Base-by-base conservation (phyloP, 1,140 invertebrate genomes). In the Eriosoma lanigerum region DNA sequence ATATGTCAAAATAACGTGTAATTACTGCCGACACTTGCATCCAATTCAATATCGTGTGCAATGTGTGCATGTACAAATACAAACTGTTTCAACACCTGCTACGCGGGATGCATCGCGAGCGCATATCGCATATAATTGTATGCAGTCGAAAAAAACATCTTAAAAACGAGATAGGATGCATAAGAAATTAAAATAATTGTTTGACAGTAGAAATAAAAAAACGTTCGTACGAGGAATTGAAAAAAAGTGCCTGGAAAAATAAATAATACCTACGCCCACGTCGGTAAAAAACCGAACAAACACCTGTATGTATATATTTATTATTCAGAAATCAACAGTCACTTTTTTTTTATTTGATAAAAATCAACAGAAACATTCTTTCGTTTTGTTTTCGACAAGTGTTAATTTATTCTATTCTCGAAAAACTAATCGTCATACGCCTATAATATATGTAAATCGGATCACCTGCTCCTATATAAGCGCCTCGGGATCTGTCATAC, bases 321-420 rank as follows among this genome's bases (percentile, higher is more conserved):
- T 13, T 13, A 3, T 58, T n/a, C 46, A 21, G 17, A 72, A 72
- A 72, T 72, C 68, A 72, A 72, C 68, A 52, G 24, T 72, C 68
- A 26, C 48, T 29, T 17, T 72, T 52, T n/a, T 29, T 52, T 50
- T 48, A 70, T 50, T 70, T 46, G 68, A 72, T 72, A 72, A 50
- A 72, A 72, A 72, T 72, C 68, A 72, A 72, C 68, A 50, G 15
- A 68, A 68, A 68, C 66, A 24, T 48, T 48, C 21, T 68, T 46
- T 68, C 66, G 66, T 68, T 72, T 72, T 50, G 46, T 72, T 72
- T 72, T 72, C 68, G 68, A 72, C 68, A 72, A 72, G 68, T 52
- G 68, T 72, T 72, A 72, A 72, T 72, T 72, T 72, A 72, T 72
- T 72, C 68, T 29, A n/a, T 15, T 29, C 26, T 21, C 26, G 24